Evolutionary conservation across 2,113 vertebrate genomes (phyloP).

Genomic region (Oplegnathus fasciatus): DNA sequence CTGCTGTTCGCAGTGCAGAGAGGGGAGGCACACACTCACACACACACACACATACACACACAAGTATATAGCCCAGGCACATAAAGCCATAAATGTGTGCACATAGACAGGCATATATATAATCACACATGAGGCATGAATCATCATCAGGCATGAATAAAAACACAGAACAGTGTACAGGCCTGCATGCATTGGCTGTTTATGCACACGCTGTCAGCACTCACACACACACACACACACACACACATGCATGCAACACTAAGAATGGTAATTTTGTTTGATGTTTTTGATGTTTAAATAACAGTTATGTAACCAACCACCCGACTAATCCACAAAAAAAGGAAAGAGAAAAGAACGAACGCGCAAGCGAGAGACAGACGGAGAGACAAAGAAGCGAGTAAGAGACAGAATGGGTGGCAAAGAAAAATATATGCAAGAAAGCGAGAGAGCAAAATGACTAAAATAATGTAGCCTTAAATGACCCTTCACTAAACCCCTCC

Average conservation of each 20-base stretch:
- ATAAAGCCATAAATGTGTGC: background rate
- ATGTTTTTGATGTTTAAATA: conserved; percentile 42
- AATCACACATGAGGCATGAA: background rate
- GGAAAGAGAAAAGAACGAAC: background rate
- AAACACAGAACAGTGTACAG: background rate
- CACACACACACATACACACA: conserved; percentile 5
- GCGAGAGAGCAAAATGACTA: background rate
- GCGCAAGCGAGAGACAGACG: background rate
- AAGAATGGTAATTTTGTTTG: conserved; percentile 13
- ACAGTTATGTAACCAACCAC: conserved; percentile 35
- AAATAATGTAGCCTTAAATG: background rate
- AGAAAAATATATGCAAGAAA: background rate
- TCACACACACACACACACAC: background rate
- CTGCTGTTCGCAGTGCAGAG: conserved; percentile 71
- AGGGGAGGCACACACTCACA: conserved; percentile 25
- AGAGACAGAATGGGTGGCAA: background rate
- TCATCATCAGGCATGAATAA: background rate
- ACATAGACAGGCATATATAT: background rate
- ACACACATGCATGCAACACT: background rate
- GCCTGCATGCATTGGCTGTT: background rate
- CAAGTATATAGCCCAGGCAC: conserved; percentile 6
- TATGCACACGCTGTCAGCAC: background rate
- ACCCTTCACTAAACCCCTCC: background rate
- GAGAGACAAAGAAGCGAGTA: background rate
- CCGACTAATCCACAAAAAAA: background rate